Conservation (phyloP, 2,113 vertebrate species). For the Eretmochelys imbricata region DNA sequence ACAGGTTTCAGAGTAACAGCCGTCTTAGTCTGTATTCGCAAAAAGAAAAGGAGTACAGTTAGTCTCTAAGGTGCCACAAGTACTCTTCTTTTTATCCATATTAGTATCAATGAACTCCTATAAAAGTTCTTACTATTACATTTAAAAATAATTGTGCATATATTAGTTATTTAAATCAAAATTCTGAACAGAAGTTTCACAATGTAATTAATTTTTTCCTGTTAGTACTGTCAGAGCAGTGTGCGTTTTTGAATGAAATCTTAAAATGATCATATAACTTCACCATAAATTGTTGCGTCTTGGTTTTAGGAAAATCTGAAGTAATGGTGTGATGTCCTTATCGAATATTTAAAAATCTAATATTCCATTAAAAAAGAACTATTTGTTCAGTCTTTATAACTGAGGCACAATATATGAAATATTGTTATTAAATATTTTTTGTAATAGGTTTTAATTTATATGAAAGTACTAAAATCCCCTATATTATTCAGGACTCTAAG, state of each 20-base stretch:
- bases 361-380: accelerated
- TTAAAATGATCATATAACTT: not conserved
- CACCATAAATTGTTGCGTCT: not conserved
- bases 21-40: no score
- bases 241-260: conserved; percentile 27
- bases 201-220: not conserved
- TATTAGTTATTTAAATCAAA: not conserved
- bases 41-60: no score
- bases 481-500: not conserved
- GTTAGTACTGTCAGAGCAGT: not conserved
- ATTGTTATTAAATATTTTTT: not conserved
- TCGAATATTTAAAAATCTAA: not conserved
- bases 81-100: not conserved
- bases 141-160: not conserved
- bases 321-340: not conserved
- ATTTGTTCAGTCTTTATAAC: conserved; percentile 11
- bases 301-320: not conserved
- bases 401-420: not conserved
- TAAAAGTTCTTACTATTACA: not conserved
- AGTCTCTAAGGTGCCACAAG: no score
- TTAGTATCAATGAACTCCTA: not conserved
- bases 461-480: not conserved
- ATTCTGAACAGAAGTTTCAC: not conserved
- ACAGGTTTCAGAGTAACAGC: no score
- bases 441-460: not conserved